These are phyloP conservation scores for Diabrotica undecimpunctata DNA, from an alignment of 1,140 invertebrate genomes.

Conservation along the genomic window DNA sequence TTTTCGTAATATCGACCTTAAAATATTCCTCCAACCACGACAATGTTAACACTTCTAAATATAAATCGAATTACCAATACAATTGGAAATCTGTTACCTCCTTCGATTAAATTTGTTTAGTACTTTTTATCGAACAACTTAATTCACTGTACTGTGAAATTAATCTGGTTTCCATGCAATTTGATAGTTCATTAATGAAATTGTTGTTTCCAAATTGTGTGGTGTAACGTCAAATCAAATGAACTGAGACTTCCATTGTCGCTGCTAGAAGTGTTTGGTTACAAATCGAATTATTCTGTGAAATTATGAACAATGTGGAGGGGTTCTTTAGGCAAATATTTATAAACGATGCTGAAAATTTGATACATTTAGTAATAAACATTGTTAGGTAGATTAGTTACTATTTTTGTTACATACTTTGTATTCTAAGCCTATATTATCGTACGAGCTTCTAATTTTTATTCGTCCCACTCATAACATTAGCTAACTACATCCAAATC, in stretches of 20 bases:
- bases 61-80: background rate
- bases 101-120: background rate
- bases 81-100: background rate
- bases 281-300: background rate
- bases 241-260: background rate
- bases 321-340: too few relatives aligned
- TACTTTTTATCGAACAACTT: background rate
- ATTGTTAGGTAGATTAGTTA: too few relatives aligned
- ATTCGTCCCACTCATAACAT: too few relatives aligned
- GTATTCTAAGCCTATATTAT: too few relatives aligned
- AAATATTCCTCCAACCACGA: too few relatives aligned
- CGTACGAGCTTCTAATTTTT: too few relatives aligned
- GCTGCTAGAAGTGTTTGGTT: background rate
- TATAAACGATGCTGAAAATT: too few relatives aligned
- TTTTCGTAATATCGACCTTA: too few relatives aligned
- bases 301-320: background rate
- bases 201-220: slow-evolving; percentile 8
- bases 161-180: slow-evolving; percentile 8
- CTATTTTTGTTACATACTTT: too few relatives aligned
- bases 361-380: too few relatives aligned
- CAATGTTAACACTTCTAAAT: too few relatives aligned
- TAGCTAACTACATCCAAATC: too few relatives aligned
- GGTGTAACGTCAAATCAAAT: slow-evolving; percentile 3
- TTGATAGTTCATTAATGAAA: slow-evolving; percentile 11
- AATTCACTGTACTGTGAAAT: slow-evolving; percentile 5